These are phyloP conservation scores for Sarcophaga variegata DNA, from an alignment of 2,888 invertebrate genomes.

Conservation along the genomic window DNA sequence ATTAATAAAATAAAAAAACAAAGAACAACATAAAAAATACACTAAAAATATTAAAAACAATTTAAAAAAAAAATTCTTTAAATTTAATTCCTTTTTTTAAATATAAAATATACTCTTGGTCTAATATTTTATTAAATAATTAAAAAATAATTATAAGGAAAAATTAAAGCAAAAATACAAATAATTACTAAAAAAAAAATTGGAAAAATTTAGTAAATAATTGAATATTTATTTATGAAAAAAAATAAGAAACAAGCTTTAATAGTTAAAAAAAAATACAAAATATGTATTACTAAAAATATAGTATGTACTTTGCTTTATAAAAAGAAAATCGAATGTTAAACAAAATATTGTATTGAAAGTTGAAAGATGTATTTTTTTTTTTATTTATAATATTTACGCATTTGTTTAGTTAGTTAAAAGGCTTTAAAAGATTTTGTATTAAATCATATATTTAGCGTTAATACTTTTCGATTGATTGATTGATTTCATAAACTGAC, in stretches of 20 bases:
- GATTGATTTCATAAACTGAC: neutral
- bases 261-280: conserved; percentile 41
- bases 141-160: neutral
- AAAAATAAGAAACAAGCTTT: conserved; percentile 55
- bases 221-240: neutral
- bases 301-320: conserved; percentile 66
- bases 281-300: conserved; percentile 71
- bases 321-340: conserved; percentile 5
- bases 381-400: conserved; percentile 42
- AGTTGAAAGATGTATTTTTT: conserved; percentile 12
- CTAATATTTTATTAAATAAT: neutral
- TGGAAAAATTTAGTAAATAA: neutral
- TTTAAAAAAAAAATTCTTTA: neutral
- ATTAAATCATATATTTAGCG: conserved; percentile 26
- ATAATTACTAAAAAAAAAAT: conserved; percentile 5
- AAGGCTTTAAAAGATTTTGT: conserved; percentile 10
- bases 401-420: conserved; percentile 53
- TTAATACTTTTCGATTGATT: conserved; percentile 18
- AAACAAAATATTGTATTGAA: conserved; percentile 21
- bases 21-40: neutral
- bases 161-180: conserved; percentile 26
- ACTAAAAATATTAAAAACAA: neutral
- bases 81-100: neutral
- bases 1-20: conserved; percentile 1
- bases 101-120: neutral